A percentile compares a stretch with the other conserved stretches of the same genome.
Evolutionary conservation across 2,797 vertebrate species (phyloP).

Genomic region (Perdix hodgsoniae): DNA sequence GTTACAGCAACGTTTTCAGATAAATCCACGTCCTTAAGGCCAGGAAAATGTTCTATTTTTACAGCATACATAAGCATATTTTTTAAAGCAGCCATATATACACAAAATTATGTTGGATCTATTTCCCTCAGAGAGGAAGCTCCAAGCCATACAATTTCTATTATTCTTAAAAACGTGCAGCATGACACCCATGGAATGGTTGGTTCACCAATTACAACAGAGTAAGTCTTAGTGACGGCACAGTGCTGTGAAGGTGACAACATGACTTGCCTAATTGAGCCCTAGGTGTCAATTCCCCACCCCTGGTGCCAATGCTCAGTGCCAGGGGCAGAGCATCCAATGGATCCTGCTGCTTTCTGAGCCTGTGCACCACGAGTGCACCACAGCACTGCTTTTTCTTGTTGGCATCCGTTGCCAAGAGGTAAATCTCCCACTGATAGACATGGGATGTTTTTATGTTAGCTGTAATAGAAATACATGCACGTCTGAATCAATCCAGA

Average conservation of each 20-base stretch:
- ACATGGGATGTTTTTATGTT: neutral
- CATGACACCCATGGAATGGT: neutral
- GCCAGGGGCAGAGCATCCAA: neutral
- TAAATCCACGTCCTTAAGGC: neutral
- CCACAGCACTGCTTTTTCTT: rapidly evolving
- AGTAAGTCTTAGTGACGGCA: neutral
- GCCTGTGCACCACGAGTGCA: neutral
- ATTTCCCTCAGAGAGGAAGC: neutral
- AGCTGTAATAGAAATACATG: neutral
- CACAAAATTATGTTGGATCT: neutral
- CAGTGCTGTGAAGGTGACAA: neutral
- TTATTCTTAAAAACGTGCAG: neutral
- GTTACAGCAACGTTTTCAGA: neutral
- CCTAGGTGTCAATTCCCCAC: neutral
- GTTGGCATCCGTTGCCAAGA: neutral
- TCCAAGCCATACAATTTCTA: neutral
- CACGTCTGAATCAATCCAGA: neutral
- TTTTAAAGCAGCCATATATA: neutral
- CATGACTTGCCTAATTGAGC: neutral
- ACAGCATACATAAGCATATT: neutral
- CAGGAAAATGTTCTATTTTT: constrained; percentile 66
- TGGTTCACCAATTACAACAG: neutral
- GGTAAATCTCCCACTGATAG: neutral
- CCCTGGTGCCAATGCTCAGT: neutral
- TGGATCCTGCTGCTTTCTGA: neutral